Conservation (phyloP, 2,113 vertebrate species). For the Collichthys lucidus region DNA sequence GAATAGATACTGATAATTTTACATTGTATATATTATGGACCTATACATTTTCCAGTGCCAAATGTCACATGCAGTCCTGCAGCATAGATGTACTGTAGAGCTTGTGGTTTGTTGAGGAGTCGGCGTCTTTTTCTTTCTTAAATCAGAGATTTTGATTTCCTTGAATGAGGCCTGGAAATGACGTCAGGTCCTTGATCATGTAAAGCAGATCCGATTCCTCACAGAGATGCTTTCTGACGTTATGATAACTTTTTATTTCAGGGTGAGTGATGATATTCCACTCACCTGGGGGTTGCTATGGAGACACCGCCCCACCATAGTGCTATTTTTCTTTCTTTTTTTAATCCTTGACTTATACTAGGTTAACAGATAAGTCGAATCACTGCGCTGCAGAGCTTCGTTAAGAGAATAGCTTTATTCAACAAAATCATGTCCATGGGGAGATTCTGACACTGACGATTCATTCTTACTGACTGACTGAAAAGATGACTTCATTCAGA, state of each 20-base stretch:
- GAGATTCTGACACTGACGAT: neutral
- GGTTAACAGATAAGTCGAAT: conserved; percentile 20
- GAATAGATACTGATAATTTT: conserved; percentile 36
- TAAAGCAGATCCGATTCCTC: conserved; percentile 21
- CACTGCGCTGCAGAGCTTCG: conserved; percentile 4
- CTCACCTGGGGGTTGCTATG: conserved; percentile 38
- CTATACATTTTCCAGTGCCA: conserved; percentile 67
- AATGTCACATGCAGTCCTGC: conserved; percentile 48
- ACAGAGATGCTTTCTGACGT: conserved; percentile 40
- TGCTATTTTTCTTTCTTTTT: conserved; percentile 17
- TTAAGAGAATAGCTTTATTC: conserved; percentile 26
- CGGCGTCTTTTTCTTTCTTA: neutral
- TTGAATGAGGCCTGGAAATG: neutral
- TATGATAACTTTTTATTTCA: conserved; percentile 39
- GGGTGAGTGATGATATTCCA: conserved; percentile 6
- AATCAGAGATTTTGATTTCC: conserved; percentile 1
- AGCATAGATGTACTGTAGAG: conserved; percentile 18
- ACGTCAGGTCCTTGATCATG: conserved; percentile 18
- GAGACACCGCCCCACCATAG: conserved; percentile 46
- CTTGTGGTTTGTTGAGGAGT: conserved; percentile 29
- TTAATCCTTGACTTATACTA: neutral
- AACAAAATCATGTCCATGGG: conserved; percentile 18
- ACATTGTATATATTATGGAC: conserved; percentile 57
- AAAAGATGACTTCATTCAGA: conserved; percentile 44
- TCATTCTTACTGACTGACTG: conserved; percentile 48